These are phyloP conservation scores for Pentalonia nigronervosa DNA, from an alignment of 1,140 invertebrate species.

Conservation along the genomic window DNA sequence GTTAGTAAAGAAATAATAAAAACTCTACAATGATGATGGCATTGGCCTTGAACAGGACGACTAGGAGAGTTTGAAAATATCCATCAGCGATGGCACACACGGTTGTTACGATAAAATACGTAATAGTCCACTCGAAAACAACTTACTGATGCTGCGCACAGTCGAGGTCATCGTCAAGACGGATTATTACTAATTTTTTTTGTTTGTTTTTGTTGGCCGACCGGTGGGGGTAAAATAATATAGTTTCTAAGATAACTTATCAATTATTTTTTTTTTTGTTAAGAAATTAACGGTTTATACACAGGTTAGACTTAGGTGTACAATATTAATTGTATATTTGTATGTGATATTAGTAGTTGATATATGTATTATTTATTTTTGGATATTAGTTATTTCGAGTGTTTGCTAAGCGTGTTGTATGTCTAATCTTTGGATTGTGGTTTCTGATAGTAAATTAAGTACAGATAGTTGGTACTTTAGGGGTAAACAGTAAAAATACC, in stretches of 20 bases:
- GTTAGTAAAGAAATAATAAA: constrained; percentile 21
- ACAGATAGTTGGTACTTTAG: too few species aligned
- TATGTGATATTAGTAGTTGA: neutral
- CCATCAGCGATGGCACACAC: neutral
- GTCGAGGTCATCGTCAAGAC: neutral
- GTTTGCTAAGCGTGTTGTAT: neutral
- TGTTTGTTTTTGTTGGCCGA: constrained; percentile 6
- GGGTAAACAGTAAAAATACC: too few species aligned
- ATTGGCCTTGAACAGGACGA: constrained; percentile 38
- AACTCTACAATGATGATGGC: neutral
- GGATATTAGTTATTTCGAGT: neutral
- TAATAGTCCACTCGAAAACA: constrained; percentile 31
- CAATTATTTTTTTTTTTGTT: neutral
- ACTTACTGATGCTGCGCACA: neutral
- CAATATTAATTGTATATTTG: neutral
- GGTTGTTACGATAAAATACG: constrained; percentile 3
- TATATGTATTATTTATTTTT: neutral
- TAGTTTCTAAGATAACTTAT: neutral
- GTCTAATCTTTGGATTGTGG: too few species aligned
- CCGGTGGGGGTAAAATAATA: neutral
- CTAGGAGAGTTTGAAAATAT: constrained; percentile 22
- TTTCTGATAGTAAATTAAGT: too few species aligned
- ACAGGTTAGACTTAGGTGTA: too few species aligned
- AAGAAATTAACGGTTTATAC: too few species aligned
- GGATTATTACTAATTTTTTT: constrained; percentile 11